Evolutionary conservation across 2,113 vertebrate genomes (phyloP), one percentile per base, ranked within the genome.

Genomic region (Pygoscelis adeliae): DNA sequence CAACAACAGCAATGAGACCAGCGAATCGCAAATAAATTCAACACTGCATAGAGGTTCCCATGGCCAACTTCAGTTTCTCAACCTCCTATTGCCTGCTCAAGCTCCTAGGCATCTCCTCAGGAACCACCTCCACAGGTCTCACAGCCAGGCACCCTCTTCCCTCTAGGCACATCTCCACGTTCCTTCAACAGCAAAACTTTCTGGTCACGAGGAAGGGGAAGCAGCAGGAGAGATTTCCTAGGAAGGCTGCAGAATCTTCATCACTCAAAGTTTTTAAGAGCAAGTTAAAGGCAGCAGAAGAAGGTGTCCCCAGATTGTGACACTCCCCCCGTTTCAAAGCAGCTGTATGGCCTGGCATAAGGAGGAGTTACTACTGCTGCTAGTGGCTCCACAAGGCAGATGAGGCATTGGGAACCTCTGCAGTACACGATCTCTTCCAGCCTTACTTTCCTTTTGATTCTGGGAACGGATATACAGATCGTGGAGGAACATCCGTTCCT

Each of bases 91-190:
- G 12, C 21, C 50, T 79, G 44, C 62, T 73, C 40, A 83, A 38
- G 36, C 15, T 85, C 56, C 62, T 21, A 32, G 21, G 49, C 22
- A 42, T n/a, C 52, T 79, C 36, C 40, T 40, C 42, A 83, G 47
- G 32, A 83, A 40, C 16, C 25, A 77, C 14, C 17, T 72, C 34
- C 21, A 58, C 34, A 55, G 40, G 38, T 38, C 34, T 89, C 40
- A 52, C 11, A 52, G n/a, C 32, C 42, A 52, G 40, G 17, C 44
- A 86, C 2, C 6, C 17, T 76, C 22, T 83, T 72, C 42, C 40
- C 26, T 38, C 22, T 27, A 38, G 40, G n/a, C 38, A 65, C 15
- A 72, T 16, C 52, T 52, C 52, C 32, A n/a, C 0, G 0, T 32
- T 69, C 30, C 61, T 77, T 59, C 66, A 83, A 80, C 10, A 56